Evolutionary conservation across 2,888 invertebrate genomes (phyloP).

Genomic region (Branchellion lobata): DNA sequence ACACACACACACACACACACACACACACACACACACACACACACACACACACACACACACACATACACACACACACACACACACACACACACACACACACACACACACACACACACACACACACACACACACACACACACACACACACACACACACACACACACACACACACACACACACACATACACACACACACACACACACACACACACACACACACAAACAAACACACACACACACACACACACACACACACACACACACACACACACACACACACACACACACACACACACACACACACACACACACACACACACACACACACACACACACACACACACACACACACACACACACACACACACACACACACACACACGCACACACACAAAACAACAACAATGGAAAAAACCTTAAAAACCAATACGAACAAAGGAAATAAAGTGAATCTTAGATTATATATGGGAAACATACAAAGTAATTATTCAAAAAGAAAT

Average conservation of each 20-base stretch:
- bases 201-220: constrained; percentile 7
- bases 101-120: constrained; percentile 24
- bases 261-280: constrained; percentile 15
- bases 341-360: background rate
- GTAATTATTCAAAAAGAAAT: too few relatives aligned
- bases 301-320: background rate
- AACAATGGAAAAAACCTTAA: background rate
- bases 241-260: constrained; percentile 22
- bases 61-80: background rate
- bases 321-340: constrained; percentile 15
- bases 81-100: constrained; percentile 1
- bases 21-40: constrained; percentile 17
- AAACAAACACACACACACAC: constrained; percentile 6
- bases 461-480: too few relatives aligned
- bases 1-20: background rate
- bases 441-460: too few relatives aligned
- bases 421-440: too few relatives aligned
- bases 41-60: constrained; percentile 25
- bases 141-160: constrained; percentile 17
- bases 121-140: constrained; percentile 25
- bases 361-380: background rate
- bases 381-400: background rate
- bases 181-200: constrained; percentile 19
- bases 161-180: constrained; percentile 18
- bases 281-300: constrained; percentile 11